Base-by-base conservation (phyloP, 2,797 vertebrate genomes). In the Periophthalmus magnuspinnatus region DNA sequence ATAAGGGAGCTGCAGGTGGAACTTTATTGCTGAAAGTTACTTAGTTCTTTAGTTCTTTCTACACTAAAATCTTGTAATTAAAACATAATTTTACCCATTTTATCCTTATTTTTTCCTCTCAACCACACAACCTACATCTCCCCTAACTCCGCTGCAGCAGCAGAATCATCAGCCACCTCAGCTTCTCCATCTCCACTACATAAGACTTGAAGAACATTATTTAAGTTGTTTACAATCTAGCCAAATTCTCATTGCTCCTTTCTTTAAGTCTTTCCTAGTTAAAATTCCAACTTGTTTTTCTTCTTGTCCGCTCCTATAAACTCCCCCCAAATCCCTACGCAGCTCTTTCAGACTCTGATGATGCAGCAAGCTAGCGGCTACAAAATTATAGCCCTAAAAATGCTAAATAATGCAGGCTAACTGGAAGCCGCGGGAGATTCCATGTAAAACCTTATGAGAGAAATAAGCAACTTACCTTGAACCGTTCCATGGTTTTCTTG, bases 401-500 rank as follows among this genome's bases (percentile, higher is more conserved):
- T 52, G 48, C 19, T 32, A 41, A 48, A 57, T 5, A n/a, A 28
- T 71, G 13, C 17, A 33, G 33, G 52, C 7, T 4, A 5, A 45
- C 3, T 28, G 21, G 9, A 54, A 48, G 55, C 7, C 0, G 64
- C 72, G 55, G 32, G 72, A 66, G 9, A 7, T 2, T 14, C 11
- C 41, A 2, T 60, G 34, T 65, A 54, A 67, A 74, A 41, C 3
- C 9, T 41, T 6, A n/a, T 59, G 65, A 63, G 60, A 33, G 70
- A 68, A 81, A 36, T 16, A 67, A 68, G 11, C 59, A 48, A 32
- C 63, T 71, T 63, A 48, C 68, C 68, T 74, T 75, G 65, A 80
- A 71, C 69, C 1, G 24, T 34, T 52, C 65, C 14, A 5, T 10
- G 24, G 32, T 65, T 72, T 70, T 71, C 48, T 74, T 69, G 57